A percentile compares a stretch with the other conserved stretches of the same genome.
Conservation (phyloP, 1,140 invertebrate genomes). For the Pissodes strobi region DNA sequence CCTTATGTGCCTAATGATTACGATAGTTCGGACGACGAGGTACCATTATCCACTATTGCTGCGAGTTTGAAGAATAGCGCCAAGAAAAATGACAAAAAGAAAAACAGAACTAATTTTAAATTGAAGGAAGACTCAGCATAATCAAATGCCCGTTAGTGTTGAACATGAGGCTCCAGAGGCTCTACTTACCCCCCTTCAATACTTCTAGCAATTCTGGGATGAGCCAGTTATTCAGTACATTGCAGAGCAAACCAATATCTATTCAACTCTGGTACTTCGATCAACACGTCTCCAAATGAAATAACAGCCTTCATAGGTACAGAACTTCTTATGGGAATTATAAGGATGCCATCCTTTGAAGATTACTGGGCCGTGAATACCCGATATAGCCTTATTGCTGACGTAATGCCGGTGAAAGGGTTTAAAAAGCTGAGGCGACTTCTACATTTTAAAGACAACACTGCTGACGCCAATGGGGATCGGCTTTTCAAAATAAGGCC, state of each 20-base stretch:
- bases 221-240: neutral
- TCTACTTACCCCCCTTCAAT: neutral
- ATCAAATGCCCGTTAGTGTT: neutral
- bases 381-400: no score
- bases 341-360: neutral
- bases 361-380: neutral
- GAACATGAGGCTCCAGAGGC: neutral
- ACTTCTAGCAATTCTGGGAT: neutral
- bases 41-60: no score
- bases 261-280: neutral
- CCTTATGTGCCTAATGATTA: neutral
- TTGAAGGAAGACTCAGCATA: slow-evolving; percentile 3
- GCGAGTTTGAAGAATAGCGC: no score
- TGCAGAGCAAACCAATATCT: neutral
- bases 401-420: no score
- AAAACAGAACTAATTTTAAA: slow-evolving; percentile 3
- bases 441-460: neutral
- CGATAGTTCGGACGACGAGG: neutral
- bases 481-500: neutral
- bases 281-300: neutral
- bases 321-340: neutral
- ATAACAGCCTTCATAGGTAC: neutral
- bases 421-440: no score
- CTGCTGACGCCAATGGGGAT: no score
- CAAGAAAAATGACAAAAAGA: no score